Percentiles rank a stretch among this genome's conserved stretches.
phyloP scores from a whole-genome alignment of 2,797 vertebrate genomes.

The Microchirus variegatus region DNA sequence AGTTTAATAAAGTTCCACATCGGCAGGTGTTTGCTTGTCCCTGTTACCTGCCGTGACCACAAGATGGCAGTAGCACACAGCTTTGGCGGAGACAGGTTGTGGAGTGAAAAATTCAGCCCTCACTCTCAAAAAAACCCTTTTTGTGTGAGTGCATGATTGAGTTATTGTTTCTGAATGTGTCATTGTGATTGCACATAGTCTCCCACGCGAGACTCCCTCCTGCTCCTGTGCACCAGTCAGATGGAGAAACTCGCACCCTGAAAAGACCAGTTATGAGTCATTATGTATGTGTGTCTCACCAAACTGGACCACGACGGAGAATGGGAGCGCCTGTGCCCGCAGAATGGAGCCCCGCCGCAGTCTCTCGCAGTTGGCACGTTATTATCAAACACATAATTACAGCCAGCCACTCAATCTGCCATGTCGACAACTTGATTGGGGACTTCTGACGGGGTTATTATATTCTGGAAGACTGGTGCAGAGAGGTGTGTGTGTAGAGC shows the following conservation, averaged over 20 bases:
- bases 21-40: not conserved
- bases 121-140: slow-evolving; percentile 6
- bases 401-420: slow-evolving; percentile 58
- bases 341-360: slow-evolving; percentile 36
- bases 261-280: slow-evolving; percentile 75
- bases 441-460: slow-evolving; percentile 33
- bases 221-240: slow-evolving; percentile 50
- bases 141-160: slow-evolving; percentile 10
- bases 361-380: slow-evolving; percentile 52
- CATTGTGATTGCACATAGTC: slow-evolving; percentile 11
- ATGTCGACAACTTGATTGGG: slow-evolving; percentile 55
- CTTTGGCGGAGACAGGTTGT: not conserved
- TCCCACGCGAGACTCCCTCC: slow-evolving; percentile 31
- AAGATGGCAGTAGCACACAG: slow-evolving; percentile 73
- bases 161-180: slow-evolving; percentile 39
- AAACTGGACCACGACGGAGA: slow-evolving; percentile 44
- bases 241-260: slow-evolving; percentile 46
- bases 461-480: slow-evolving; percentile 21
- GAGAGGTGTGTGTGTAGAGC: slow-evolving; percentile 2
- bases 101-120: slow-evolving; percentile 5
- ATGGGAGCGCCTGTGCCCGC: slow-evolving; percentile 61
- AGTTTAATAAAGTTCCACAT: not conserved
- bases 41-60: slow-evolving; percentile 47
- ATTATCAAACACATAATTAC: slow-evolving; percentile 68
- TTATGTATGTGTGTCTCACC: slow-evolving; percentile 52